Evolutionary conservation across 2,888 invertebrate species (phyloP), one percentile per base, ranked within the genome.

Genomic region (Drosophila atroscutellata): DNA sequence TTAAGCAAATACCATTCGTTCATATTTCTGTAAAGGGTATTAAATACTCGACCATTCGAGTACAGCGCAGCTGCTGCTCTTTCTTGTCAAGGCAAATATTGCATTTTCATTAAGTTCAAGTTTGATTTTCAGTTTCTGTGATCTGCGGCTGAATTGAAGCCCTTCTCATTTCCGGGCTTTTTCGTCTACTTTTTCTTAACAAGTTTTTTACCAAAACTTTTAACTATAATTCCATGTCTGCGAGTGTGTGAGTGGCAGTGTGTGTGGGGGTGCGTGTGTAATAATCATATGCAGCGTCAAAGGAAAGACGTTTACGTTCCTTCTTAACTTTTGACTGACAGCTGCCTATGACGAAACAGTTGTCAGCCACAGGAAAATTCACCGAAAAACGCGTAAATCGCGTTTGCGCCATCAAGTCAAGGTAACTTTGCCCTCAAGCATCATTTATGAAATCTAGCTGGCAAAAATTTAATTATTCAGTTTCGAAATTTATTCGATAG

Each of bases 61-160:
- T 30, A 62, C 2, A 24, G 15, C 20, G 45, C 20, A 13, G 24
- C 24, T 65, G 63, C 66, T 67, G 50, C n/a, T 69, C 37, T 30
- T 67, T 57, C 39, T 45, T 65, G 37, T 63, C 57, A 64, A 69
- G 60, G 55, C 73, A 79, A 79, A 79, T 81, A 79, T 79, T 79
- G 77, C 69, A 77, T 79, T 79, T 79, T 79, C 81, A 79, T 79
- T 79, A 79, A 81, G 81, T 69, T 77, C 67, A 81, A 79, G 73
- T 80, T 79, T 80, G 81, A 81, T 77, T 79, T 64, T 73, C 67
- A 68, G 80, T 81, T 81, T 68, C 64, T 67, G 54, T 59, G 80
- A 80, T 80, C 76, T 80, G 75, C 26, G 58, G 59, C 60, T 26
- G 56, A 66, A 61, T 55, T 55, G 58, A 50, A 72, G 45, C 18